Percentiles rank a stretch among this genome's conserved stretches.
These are phyloP conservation scores for Phortica variegata DNA, from an alignment of 1,140 invertebrate species.

Conservation along the genomic window DNA sequence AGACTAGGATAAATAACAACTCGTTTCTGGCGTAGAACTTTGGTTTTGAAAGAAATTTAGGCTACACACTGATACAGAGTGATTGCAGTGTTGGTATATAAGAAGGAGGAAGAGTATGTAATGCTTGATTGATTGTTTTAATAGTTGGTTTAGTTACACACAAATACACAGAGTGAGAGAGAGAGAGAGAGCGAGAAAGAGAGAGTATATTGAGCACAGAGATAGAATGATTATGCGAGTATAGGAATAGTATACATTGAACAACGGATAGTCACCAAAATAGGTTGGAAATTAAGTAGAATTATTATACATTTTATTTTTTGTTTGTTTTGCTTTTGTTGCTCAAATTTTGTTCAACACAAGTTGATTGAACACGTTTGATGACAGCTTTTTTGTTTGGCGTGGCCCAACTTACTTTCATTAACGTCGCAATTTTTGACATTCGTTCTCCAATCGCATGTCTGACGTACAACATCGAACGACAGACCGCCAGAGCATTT, in stretches of 20 bases:
- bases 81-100: conserved; percentile 31
- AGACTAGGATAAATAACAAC: neutral
- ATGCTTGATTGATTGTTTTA: neutral
- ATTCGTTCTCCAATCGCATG: conserved; percentile 94
- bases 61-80: conserved; percentile 2
- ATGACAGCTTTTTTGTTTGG: neutral
- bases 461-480: conserved; percentile 92
- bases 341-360: neutral
- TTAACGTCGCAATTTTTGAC: conserved; percentile 91
- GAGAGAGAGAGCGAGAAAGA: conserved; percentile 10
- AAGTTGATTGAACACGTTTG: neutral
- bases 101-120: conserved; percentile 14
- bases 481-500: conserved; percentile 86
- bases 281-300: neutral
- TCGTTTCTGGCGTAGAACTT: conserved; percentile 36
- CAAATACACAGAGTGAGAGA: conserved; percentile 17
- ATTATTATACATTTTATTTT: too few relatives aligned
- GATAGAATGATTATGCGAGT: conserved; percentile 26
- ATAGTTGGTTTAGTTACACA: conserved; percentile 22
- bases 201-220: conserved; percentile 12
- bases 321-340: neutral
- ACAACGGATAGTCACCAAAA: too few relatives aligned
- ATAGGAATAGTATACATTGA: too few relatives aligned
- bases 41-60: conserved; percentile 7
- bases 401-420: conserved; percentile 78